Conservation (phyloP, 2,797 vertebrate genomes). For the Sardinella longiceps region DNA sequence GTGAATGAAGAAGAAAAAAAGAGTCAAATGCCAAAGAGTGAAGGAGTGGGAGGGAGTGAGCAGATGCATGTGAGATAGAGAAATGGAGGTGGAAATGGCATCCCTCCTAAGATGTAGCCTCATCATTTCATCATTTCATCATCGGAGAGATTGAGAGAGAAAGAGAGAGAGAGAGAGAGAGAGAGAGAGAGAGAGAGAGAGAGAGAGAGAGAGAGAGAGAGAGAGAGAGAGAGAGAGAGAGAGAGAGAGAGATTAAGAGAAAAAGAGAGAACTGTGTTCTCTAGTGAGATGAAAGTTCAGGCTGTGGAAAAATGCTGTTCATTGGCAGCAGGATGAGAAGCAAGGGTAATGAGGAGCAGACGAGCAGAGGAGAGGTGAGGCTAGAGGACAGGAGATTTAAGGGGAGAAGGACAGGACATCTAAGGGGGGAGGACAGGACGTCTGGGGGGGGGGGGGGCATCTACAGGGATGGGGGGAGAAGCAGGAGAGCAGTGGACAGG, state of each 20-base stretch:
- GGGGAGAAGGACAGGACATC: slow-evolving; percentile 22
- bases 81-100: background rate
- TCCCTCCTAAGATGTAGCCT: background rate
- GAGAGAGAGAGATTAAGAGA: background rate
- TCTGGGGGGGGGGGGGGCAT: slow-evolving; percentile 31
- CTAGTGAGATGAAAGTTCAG: slow-evolving; percentile 32
- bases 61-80: background rate
- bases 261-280: slow-evolving; percentile 42
- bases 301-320: background rate
- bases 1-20: background rate
- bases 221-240: slow-evolving; percentile 32
- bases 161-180: background rate
- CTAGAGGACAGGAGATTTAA: slow-evolving; percentile 25
- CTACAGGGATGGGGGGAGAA: too few species aligned
- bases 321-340: background rate
- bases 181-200: too few species aligned
- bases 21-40: background rate
- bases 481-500: background rate
- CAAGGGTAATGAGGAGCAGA: background rate
- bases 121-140: too few species aligned
- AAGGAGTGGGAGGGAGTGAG: background rate
- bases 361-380: slow-evolving; percentile 54
- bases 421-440: slow-evolving; percentile 25
- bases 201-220: background rate
- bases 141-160: slow-evolving; percentile 35